A percentile compares a stretch with the other conserved stretches of the same genome.
Evolutionary conservation across 2,113 vertebrate genomes (phyloP).

Genomic region (Corythoichthys haematopterus): DNA sequence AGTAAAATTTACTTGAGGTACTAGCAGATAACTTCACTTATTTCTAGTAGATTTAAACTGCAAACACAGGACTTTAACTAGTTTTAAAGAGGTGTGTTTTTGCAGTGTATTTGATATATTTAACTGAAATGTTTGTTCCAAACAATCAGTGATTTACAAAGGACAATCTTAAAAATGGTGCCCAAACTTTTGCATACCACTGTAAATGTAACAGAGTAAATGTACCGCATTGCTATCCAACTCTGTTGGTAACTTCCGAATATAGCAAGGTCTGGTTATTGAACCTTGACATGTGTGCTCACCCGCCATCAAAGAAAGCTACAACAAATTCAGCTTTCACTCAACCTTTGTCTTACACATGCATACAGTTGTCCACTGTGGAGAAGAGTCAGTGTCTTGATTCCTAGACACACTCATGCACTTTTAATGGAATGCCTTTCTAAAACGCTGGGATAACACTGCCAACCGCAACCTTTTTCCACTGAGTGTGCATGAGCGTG

Average conservation of each 20-base stretch:
- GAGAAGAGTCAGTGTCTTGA: slow-evolving; percentile 44
- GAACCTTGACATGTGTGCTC: not conserved
- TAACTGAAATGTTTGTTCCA: no score
- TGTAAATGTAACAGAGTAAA: no score
- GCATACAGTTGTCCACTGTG: slow-evolving; percentile 37
- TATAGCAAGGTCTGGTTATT: slow-evolving; percentile 3
- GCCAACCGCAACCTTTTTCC: slow-evolving; percentile 21
- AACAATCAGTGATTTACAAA: no score
- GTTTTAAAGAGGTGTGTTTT: no score
- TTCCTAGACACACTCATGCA: slow-evolving; percentile 72
- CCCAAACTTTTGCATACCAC: no score
- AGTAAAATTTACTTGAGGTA: no score
- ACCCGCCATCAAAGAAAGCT: not conserved
- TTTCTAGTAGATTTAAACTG: no score
- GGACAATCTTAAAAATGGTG: no score
- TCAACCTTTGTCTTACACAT: slow-evolving; percentile 18
- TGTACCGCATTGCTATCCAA: no score
- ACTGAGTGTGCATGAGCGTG: slow-evolving; percentile 23
- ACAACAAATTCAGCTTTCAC: not conserved
- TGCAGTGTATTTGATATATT: no score
- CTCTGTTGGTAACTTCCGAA: not conserved
- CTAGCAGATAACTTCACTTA: no score
- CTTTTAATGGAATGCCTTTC: slow-evolving; percentile 65
- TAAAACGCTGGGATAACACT: slow-evolving; percentile 52
- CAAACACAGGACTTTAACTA: no score